Base-by-base conservation (phyloP, 1,140 invertebrate genomes). In the Bombyx mori region DNA sequence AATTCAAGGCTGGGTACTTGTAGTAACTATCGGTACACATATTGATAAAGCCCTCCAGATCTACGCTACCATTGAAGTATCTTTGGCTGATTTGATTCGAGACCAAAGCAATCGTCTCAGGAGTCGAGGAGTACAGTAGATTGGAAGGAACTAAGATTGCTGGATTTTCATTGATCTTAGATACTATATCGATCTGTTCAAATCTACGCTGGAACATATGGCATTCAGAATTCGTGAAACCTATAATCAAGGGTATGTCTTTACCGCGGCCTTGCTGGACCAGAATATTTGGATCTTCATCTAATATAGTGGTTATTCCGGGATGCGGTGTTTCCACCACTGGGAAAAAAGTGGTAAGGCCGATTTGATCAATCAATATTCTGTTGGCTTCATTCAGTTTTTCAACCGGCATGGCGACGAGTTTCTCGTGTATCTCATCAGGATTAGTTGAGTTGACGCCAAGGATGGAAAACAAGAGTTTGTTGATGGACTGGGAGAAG, bases 181-280 rank as follows among this genome's bases (percentile, higher is more conserved):
- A 48, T n/a, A 78, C 46, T 35, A 86, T 65, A 44, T 81, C 69
- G 8, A 83, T 67, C 18, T 77, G 57, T 12, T 71, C 66, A 8
- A 86, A 75, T 47, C 69, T 66, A 0, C 55, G 61, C 22, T 77
- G 61, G 62, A 85, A 85, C 0, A 62, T 63, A 26, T 85, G 71
- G 57, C 79, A 81, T 62, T 86, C 83, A 1, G 54, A 56, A 18
- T 63, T 60, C 0, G 83, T 81, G 54, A 74, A 81, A 1, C 83
- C 83, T 1, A 85, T 62, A 6, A 86, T 49, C 0, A 85, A 56
- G 1, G 82, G 80, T 12, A 79, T 70, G 52, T 77, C 55, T 44
- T 69, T 74, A 8, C 77, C 79, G 10, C 62, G 61, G 7, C 77
- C 82, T 35, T 68, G 65, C 0, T 58, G 22, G n/a, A 83, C 22